Evolutionary conservation across 2,888 invertebrate species (phyloP), one percentile per base, ranked within the genome.

Genomic region (Drosophila barbarae): DNA sequence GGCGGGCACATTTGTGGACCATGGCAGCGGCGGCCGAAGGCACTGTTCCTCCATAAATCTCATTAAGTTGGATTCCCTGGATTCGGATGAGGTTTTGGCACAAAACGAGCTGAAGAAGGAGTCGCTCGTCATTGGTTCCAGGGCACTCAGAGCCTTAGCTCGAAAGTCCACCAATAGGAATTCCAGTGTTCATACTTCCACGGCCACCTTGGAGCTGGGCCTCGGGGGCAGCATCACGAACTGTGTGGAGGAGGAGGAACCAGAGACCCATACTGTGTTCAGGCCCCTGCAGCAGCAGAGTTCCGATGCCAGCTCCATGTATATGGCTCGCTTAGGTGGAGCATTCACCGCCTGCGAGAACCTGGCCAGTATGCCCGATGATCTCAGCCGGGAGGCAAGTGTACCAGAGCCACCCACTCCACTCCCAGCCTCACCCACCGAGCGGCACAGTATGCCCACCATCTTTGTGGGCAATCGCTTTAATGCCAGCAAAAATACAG

Each of bases 291-390:
- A 81, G 15, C 88, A 89, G 81, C 92, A 93, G 88, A 91, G 91
- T 87, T 93, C 93, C 68, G 92, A 93, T 87, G 91, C 90, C 72
- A 92, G 92, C 46, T 92, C 92, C 75, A 66, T 77, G 23, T 92
- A 92, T 76, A 91, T 91, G 76, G 90, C 89, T 23, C 90, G 91
- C 30, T 87, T 91, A 6, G 87, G 89, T 2, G 91, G 90, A 53
- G 90, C 90, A 18, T 92, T 92, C 73, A 91, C 92, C 89, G 93
- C 93, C 10, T 94, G 93, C 85, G 94, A 94, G 87, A 92, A 94
- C 90, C 89, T 94, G 70, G 91, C 92, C 12, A 78, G 66, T 47
- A 67, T 83, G 49, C 65, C 61, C 10, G 79, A 84, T 66, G 92
- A 93, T 87, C 91, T 94, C 82, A 76, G 32, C 32, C 92, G 92